Percentiles rank a stretch among this genome's conserved stretches.
Conservation (phyloP, 30 jellyfish, hydroid and myxozoan genomes). For the Aurelia aurita complex sp. Pacific region DNA sequence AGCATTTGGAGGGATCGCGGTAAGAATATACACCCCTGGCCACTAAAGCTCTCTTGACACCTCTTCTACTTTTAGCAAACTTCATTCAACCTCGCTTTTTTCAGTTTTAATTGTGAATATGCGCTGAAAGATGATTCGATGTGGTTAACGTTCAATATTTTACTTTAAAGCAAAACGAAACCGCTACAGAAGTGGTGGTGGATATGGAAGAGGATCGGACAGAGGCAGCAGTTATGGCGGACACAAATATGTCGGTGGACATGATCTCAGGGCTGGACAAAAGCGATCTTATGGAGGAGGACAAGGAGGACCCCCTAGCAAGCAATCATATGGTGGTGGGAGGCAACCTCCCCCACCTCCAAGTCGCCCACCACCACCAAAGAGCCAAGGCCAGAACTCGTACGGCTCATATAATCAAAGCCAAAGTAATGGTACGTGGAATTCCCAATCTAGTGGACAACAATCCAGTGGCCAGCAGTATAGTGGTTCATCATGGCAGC, state of each 20-base stretch:
- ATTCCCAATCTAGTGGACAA: constrained; percentile 4
- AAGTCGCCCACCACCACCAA: constrained; percentile 36
- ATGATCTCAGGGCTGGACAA: constrained; percentile 64
- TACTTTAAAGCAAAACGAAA: constrained; percentile 39
- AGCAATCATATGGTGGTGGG: constrained; percentile 43
- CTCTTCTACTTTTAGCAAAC: too few species aligned
- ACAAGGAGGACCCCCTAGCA: constrained; percentile 64
- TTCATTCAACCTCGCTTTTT: too few species aligned
- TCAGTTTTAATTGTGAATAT: too few species aligned
- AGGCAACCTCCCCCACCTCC: constrained; percentile 71
- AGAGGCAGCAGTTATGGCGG: constrained; percentile 42
- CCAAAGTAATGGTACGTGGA: constrained; percentile 41
- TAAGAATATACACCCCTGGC: too few species aligned
- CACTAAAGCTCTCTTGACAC: too few species aligned
- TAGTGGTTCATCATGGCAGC: not conserved
- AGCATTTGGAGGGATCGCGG: too few species aligned
- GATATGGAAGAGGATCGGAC: constrained; percentile 32
- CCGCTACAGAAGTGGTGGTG: constrained; percentile 67
- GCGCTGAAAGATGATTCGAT: too few species aligned
- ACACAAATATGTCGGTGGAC: constrained; percentile 66
- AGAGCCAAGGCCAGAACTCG: constrained; percentile 13
- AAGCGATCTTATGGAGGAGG: constrained; percentile 50
- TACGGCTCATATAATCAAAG: constrained; percentile 43
- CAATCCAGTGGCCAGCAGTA: not conserved
- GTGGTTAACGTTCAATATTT: not conserved